These are phyloP conservation scores for Microctenopoma stevenorrisi DNA, from an alignment of 2,797 vertebrate genomes.

Conservation along the genomic window DNA sequence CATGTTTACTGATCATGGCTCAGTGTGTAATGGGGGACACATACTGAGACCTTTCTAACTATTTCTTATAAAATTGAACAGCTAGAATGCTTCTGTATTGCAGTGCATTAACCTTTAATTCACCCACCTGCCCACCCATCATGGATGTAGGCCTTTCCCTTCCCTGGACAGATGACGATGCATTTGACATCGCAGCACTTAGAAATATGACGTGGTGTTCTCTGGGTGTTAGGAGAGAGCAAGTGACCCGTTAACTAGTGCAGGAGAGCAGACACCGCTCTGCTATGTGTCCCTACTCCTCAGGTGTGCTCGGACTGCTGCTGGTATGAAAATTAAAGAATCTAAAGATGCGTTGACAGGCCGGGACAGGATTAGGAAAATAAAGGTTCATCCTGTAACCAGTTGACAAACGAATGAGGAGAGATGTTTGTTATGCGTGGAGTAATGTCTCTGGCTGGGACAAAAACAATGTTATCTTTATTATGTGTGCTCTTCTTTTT, in stretches of 20 bases:
- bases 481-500: background rate
- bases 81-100: background rate
- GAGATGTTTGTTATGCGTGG: slow-evolving; percentile 37
- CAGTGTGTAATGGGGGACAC: background rate
- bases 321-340: slow-evolving; percentile 5
- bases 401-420: slow-evolving; percentile 30
- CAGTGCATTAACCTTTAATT: slow-evolving; percentile 1
- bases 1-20: slow-evolving; percentile 28
- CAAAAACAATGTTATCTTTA: slow-evolving; percentile 20
- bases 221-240: background rate
- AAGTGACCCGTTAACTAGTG: background rate
- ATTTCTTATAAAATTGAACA: too few relatives aligned
- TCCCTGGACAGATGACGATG: slow-evolving; percentile 22
- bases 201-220: slow-evolving; percentile 18
- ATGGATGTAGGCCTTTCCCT: background rate
- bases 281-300: background rate
- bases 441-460: slow-evolving; percentile 47
- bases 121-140: too few relatives aligned
- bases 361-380: slow-evolving; percentile 8
- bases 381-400: slow-evolving; percentile 14
- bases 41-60: background rate
- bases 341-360: slow-evolving; percentile 19
- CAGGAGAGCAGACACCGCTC: background rate
- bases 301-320: background rate
- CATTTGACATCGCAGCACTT: slow-evolving; percentile 12